Base-by-base conservation (phyloP, 1,140 invertebrate genomes). In the Hestina assimilis region DNA sequence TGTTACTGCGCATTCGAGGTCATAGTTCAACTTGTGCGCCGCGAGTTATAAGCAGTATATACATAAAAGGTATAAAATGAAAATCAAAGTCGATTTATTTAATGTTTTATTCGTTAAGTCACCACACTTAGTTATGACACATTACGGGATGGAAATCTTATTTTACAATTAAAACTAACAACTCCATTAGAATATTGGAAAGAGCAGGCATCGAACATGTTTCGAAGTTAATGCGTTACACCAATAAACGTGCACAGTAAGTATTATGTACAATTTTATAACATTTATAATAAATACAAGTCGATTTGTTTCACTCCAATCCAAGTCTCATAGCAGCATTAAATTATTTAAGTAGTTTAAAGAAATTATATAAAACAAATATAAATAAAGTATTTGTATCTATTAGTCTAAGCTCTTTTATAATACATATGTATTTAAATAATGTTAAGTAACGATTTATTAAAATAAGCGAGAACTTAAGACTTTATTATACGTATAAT, bases 51-150 rank as follows among this genome's bases (percentile, higher is more conserved):
- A 31, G 29, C 1, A 12, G 29, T 12, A 12, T 31, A 3, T 11
- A 12, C n/a, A 3, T 2, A 11, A 3, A 26, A 24, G 9, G 40
- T 19, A 29, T 28, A 42, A 57, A 48, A 59, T 23, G 33, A 48
- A 35, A 50, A 9, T 51, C 20, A 51, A 15, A 47, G 17, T 26
- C 14, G 20, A 52, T 26, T 40, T 38, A 28, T 52, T 63, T 58
- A 46, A 54, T 46, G 46, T 29, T 50, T 46, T 63, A 54, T 76
- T 79, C 63, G 68, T 83, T 71, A 84, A 74, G 72, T 83, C 83
- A 86, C 72, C 83, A 84, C 79, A 83, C 64, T 72, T 69, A 80
- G 74, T 81, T 72, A 85, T 83, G 77, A 85, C 80, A 83, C 80
- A 72, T 72, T 75, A 72, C 52, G 62, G 66, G 72, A 76, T 82